These are phyloP conservation scores for Stegana nigrithorax DNA, from an alignment of 2,888 invertebrate species.

Conservation along the genomic window DNA sequence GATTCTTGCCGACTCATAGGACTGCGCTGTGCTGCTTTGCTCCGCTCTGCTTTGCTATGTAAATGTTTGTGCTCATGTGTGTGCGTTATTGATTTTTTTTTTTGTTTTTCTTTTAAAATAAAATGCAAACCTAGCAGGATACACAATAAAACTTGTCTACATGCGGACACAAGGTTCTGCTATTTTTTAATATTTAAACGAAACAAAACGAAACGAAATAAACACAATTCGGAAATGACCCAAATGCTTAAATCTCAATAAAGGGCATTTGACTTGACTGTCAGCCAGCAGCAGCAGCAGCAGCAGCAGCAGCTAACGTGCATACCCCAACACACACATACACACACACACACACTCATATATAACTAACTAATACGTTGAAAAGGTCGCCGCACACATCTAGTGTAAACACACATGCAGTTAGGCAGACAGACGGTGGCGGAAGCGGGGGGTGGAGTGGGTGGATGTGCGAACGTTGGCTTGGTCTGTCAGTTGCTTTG, in stretches of 20 bases:
- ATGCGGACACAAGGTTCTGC: background rate
- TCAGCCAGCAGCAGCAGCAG: constrained; percentile 37
- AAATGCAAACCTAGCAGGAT: too few relatives aligned
- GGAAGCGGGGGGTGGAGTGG: too few relatives aligned
- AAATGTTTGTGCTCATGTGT: background rate
- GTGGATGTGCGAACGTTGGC: too few relatives aligned
- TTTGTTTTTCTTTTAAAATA: background rate
- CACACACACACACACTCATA: too few relatives aligned
- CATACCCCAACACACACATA: too few relatives aligned
- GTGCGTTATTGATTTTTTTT: background rate
- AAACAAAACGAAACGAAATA: constrained; percentile 46
- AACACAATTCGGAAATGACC: constrained; percentile 55
- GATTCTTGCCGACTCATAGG: background rate
- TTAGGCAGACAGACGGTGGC: too few relatives aligned
- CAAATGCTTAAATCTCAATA: constrained; percentile 55
- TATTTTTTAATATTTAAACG: constrained; percentile 48
- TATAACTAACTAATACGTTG: too few relatives aligned
- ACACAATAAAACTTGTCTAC: constrained; percentile 42
- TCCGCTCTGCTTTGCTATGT: background rate
- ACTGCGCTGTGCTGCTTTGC: too few relatives aligned
- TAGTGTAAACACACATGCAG: too few relatives aligned
- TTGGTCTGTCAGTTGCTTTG: background rate
- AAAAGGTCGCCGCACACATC: too few relatives aligned
- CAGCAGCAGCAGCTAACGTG: background rate
- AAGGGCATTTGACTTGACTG: constrained; percentile 47